Evolutionary conservation across 2,797 vertebrate genomes (phyloP).

Genomic region (Pteronotus mesoamericanus): DNA sequence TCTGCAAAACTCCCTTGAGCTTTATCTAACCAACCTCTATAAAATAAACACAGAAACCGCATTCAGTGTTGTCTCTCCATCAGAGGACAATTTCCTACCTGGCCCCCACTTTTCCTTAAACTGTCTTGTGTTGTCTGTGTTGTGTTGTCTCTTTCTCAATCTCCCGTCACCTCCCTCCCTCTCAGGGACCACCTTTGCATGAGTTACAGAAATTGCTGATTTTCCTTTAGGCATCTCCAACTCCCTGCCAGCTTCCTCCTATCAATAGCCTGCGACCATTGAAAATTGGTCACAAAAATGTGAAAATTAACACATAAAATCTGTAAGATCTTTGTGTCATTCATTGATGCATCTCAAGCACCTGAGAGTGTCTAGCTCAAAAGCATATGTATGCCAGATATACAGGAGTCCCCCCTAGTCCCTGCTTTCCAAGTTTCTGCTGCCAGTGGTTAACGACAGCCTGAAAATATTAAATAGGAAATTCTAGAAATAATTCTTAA

Average conservation of each 20-base stretch:
- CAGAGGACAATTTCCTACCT: too few species aligned
- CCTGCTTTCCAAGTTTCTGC: not conserved
- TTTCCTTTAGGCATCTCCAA: not conserved
- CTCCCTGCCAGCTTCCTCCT: not conserved
- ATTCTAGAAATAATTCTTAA: not conserved
- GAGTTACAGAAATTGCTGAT: too few species aligned
- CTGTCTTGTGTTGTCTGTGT: too few species aligned
- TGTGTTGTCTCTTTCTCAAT: too few species aligned
- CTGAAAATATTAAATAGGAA: not conserved
- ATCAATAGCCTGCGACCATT: not conserved
- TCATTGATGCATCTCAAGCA: not conserved
- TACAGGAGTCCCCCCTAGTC: not conserved
- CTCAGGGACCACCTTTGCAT: too few species aligned
- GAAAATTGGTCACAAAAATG: not conserved
- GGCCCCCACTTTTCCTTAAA: too few species aligned
- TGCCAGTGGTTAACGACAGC: not conserved
- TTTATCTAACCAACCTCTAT: too few species aligned
- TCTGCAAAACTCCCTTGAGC: too few species aligned
- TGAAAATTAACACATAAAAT: not conserved
- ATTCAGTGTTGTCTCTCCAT: too few species aligned
- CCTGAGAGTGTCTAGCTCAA: not conserved
- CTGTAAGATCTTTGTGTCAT: not conserved
- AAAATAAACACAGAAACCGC: too few species aligned
- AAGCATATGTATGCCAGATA: not conserved
- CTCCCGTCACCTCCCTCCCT: too few species aligned